A percentile compares a stretch with the other conserved stretches of the same genome.
Conservation (phyloP, 2,797 vertebrate species). For the Siniperca obscura region DNA sequence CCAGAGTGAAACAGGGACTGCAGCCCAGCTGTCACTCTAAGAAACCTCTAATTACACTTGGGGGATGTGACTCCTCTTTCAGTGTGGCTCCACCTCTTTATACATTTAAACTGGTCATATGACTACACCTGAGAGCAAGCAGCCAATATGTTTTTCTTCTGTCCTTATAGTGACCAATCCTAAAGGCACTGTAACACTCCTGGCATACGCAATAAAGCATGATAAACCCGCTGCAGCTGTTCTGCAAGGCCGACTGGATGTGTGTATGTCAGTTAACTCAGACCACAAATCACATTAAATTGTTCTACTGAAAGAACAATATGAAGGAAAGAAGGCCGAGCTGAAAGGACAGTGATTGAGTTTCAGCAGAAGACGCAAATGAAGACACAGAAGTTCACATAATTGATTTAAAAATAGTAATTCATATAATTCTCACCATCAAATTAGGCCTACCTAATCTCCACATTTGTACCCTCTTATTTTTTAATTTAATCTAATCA, state of each 20-base stretch:
- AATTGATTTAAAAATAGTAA: neutral
- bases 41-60: no score
- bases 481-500: no score
- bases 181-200: no score
- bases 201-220: neutral
- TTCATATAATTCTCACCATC: no score
- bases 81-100: conserved; percentile 2
- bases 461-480: no score
- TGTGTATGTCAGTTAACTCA: neutral
- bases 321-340: no score
- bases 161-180: neutral
- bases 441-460: no score
- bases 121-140: neutral
- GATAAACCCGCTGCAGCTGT: neutral
- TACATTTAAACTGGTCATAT: neutral
- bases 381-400: neutral
- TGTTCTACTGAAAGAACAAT: no score
- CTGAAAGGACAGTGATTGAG: neutral
- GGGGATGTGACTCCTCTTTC: neutral
- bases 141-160: neutral
- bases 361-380: no score
- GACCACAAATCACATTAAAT: neutral
- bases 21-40: neutral
- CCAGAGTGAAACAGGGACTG: neutral
- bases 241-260: neutral